These are phyloP conservation scores for Clunio marinus DNA, from an alignment of 2,888 invertebrate species.

Conservation along the genomic window DNA sequence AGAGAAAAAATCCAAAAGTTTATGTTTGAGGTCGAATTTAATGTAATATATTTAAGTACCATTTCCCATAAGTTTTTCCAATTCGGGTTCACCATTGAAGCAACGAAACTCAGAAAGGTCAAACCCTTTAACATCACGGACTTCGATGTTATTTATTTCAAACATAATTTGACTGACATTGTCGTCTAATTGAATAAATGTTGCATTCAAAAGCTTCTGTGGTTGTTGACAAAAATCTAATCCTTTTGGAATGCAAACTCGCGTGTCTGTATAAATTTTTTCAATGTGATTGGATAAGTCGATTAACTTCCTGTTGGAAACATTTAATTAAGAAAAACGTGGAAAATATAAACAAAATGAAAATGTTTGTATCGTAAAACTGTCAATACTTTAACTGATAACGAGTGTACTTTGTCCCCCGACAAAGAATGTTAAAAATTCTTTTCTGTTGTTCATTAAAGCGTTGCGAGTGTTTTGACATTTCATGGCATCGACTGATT, in stretches of 20 bases:
- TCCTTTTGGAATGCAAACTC: slow-evolving; percentile 54
- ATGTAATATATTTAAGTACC: slow-evolving; percentile 42
- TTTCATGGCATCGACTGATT: not conserved
- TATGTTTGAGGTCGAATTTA: not conserved
- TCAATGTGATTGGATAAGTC: slow-evolving; percentile 54
- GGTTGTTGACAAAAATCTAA: slow-evolving; percentile 46
- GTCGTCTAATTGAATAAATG: slow-evolving; percentile 42
- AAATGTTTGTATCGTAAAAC: too few species aligned
- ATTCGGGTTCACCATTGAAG: slow-evolving; percentile 59
- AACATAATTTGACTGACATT: slow-evolving; percentile 41
- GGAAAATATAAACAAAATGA: not conserved
- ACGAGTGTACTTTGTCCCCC: slow-evolving; percentile 58
- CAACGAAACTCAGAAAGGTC: too few species aligned
- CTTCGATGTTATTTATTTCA: not conserved
- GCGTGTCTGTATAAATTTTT: slow-evolving; percentile 57
- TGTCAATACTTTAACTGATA: slow-evolving; percentile 58
- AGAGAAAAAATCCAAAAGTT: not conserved
- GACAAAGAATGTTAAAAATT: slow-evolving; percentile 55
- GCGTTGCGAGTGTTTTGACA: not conserved
- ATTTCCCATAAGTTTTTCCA: slow-evolving; percentile 58
- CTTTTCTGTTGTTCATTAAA: slow-evolving; percentile 5
- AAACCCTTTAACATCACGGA: slow-evolving; percentile 41
- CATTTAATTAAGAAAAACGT: not conserved
- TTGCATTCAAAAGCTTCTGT: slow-evolving; percentile 43
- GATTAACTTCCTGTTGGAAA: not conserved